These are phyloP conservation scores for Perca flavescens DNA, from an alignment of 2,113 vertebrate genomes.

Conservation along the genomic window DNA sequence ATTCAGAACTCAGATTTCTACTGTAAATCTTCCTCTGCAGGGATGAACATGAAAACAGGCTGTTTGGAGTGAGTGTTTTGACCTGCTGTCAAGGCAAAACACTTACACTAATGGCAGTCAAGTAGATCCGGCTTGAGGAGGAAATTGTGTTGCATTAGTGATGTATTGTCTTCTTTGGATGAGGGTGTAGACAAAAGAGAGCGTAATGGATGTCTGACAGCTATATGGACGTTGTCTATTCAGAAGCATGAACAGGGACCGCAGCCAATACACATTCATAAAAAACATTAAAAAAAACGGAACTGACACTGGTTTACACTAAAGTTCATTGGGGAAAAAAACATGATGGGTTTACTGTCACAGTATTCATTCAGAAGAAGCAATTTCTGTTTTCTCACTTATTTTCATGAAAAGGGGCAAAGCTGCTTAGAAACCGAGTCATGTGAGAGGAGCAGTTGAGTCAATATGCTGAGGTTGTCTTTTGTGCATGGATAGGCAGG, in stretches of 20 bases:
- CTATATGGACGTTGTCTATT: background rate
- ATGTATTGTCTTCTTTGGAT: conserved; percentile 29
- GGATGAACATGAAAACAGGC: conserved; percentile 10
- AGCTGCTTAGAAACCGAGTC: conserved; percentile 32
- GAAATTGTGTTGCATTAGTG: conserved; percentile 63
- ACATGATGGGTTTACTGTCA: background rate
- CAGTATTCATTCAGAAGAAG: conserved; percentile 9
- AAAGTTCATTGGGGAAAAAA: background rate
- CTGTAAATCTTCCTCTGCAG: conserved; percentile 5
- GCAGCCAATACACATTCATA: conserved; percentile 2
- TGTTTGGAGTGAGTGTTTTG: conserved; percentile 10
- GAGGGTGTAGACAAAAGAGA: conserved; percentile 35
- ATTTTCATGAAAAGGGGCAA: conserved; percentile 4
- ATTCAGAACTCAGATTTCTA: conserved; percentile 17
- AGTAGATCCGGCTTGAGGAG: conserved; percentile 41
- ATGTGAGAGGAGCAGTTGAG: conserved; percentile 42
- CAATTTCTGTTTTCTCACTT: background rate
- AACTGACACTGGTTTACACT: background rate
- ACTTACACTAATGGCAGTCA: conserved; percentile 64
- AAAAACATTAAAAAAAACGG: conserved; percentile 14
- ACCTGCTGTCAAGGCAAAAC: conserved; percentile 45
- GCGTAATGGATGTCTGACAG: conserved; percentile 43
- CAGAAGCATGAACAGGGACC: conserved; percentile 43
- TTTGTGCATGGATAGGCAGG: conserved; percentile 66
- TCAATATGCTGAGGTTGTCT: conserved; percentile 64